phyloP scores from a whole-genome alignment of 1,140 invertebrate species.

The Delia radicum region DNA sequence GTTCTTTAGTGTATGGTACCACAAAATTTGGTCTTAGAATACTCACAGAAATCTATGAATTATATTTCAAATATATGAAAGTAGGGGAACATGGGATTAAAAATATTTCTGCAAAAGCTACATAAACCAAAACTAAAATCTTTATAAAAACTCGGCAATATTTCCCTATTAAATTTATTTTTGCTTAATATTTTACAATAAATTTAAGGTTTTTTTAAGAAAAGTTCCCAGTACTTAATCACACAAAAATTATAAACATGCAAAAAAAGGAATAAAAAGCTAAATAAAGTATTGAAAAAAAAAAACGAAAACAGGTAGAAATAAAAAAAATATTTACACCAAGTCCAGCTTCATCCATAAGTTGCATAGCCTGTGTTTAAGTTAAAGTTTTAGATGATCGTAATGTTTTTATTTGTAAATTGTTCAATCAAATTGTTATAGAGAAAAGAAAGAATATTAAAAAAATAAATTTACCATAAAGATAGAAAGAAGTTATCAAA shows the following conservation, averaged over 20 bases:
- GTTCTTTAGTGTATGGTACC: too few relatives aligned
- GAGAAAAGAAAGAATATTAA: not conserved
- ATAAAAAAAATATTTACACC: slow-evolving; percentile 72
- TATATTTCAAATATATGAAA: too few relatives aligned
- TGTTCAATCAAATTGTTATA: not conserved
- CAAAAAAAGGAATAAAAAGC: not conserved
- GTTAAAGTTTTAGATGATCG: not conserved
- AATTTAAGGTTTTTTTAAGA: too few relatives aligned
- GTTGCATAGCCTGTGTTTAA: slow-evolving; percentile 76
- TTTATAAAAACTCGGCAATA: too few relatives aligned
- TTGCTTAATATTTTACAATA: too few relatives aligned
- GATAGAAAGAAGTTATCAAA: not conserved
- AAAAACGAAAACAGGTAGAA: not conserved
- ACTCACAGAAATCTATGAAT: too few relatives aligned
- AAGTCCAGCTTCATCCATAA: slow-evolving; percentile 83
- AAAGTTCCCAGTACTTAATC: too few relatives aligned
- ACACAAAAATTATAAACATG: slow-evolving; percentile 9
- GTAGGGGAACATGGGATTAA: too few relatives aligned
- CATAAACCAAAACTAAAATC: too few relatives aligned
- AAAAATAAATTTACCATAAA: not conserved
- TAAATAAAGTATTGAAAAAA: not conserved
- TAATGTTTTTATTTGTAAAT: not conserved
- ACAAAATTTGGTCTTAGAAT: too few relatives aligned
- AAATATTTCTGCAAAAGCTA: too few relatives aligned
- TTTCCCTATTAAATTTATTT: too few relatives aligned